phyloP scores from a whole-genome alignment of 1,140 invertebrate genomes.

The Nomia melanderi region DNA sequence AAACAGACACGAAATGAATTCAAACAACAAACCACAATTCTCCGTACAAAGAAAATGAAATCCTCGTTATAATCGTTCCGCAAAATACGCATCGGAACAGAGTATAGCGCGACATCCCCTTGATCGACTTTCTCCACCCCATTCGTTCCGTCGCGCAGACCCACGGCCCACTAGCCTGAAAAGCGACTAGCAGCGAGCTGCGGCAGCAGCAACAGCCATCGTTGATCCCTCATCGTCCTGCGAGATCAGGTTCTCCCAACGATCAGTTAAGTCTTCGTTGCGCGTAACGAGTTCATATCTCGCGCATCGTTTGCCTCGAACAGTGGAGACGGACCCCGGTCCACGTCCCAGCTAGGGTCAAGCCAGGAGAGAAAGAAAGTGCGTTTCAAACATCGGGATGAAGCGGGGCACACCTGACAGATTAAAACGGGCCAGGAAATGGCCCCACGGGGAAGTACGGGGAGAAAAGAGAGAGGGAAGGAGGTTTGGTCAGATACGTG shows the following conservation, averaged over 20 bases:
- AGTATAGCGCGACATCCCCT: not conserved
- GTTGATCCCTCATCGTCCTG: conserved; percentile 40
- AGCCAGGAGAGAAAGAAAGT: conserved; percentile 17
- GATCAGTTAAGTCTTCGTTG: conserved; percentile 62
- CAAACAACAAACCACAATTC: no score
- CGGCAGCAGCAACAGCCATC: not conserved
- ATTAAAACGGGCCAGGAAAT: conserved; percentile 19
- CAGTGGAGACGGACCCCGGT: conserved; percentile 51
- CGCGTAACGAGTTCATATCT: conserved; percentile 75
- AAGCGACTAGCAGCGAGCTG: not conserved
- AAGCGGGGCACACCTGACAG: conserved; percentile 37
- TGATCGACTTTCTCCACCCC: not conserved
- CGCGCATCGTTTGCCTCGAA: conserved; percentile 75
- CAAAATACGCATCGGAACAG: not conserved
- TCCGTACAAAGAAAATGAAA: no score
- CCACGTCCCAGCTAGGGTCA: conserved; percentile 5
- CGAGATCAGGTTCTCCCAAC: conserved; percentile 54
- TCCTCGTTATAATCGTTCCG: no score
- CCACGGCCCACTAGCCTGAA: not conserved
- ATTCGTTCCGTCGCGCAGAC: not conserved
- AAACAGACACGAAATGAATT: not conserved
- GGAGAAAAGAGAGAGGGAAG: no score
- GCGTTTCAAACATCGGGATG: conserved; percentile 7
- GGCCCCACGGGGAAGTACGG: conserved; percentile 45
- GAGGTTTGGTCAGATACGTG: conserved; percentile 15